Conservation (phyloP, 1,140 invertebrate species). For the Thereuonema tuberculata region DNA sequence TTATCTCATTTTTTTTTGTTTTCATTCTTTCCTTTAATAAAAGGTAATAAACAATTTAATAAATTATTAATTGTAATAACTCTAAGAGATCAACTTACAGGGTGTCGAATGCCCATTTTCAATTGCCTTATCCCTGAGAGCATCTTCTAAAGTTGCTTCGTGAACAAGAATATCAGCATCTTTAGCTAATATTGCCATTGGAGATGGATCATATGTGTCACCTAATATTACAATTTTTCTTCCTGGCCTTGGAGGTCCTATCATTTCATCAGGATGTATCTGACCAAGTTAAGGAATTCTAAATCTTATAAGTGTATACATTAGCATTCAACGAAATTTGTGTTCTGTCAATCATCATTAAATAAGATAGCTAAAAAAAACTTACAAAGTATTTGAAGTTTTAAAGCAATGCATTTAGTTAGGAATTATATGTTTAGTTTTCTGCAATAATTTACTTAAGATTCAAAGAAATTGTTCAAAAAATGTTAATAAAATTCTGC, state of each 20-base stretch:
- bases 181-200: conserved; percentile 25
- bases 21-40: background rate
- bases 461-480: background rate
- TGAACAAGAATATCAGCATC: conserved; percentile 34
- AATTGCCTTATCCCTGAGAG: conserved; percentile 27
- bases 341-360: background rate
- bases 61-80: too few species aligned
- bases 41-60: background rate
- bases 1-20: too few species aligned
- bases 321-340: background rate
- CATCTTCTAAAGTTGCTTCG: conserved; percentile 34
- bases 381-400: background rate
- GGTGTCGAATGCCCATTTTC: conserved; percentile 37
- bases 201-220: conserved; percentile 30
- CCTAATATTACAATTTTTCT: conserved; percentile 32
- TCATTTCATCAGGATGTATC: conserved; percentile 28
- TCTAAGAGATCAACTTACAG: conserved; percentile 21
- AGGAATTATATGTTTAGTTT: too few species aligned
- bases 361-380: conserved; percentile 10
- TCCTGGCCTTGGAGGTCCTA: conserved; percentile 27
- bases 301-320: conserved; percentile 1
- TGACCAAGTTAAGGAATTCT: conserved; percentile 15
- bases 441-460: background rate
- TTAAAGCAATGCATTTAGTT: too few species aligned
- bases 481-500: too few species aligned